phyloP scores from a whole-genome alignment of 1,140 invertebrate species.

The Patella vulgata region DNA sequence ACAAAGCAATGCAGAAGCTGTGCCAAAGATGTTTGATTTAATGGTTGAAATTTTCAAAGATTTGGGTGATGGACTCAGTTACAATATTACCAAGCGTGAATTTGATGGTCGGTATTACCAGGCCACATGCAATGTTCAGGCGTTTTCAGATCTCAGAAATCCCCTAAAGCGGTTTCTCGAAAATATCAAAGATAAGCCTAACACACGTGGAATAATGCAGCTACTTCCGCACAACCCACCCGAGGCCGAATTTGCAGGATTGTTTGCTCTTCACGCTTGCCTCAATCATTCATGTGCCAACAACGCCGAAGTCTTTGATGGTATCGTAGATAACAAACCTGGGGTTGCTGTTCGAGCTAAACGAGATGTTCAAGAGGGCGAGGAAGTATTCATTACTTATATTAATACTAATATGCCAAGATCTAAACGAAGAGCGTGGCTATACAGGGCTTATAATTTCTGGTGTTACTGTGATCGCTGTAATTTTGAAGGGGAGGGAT shows the following conservation, averaged over 20 bases:
- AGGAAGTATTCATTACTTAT: constrained; percentile 35
- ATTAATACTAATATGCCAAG: constrained; percentile 27
- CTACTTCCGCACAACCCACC: constrained; percentile 20
- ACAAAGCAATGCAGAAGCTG: constrained; percentile 21
- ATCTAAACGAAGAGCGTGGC: constrained; percentile 12
- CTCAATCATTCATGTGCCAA: constrained; percentile 53
- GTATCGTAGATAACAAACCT: constrained; percentile 29
- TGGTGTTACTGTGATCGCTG: constrained; percentile 49
- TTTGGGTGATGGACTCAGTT: constrained; percentile 28
- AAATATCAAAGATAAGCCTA: constrained; percentile 18
- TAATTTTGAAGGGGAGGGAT: constrained; percentile 46
- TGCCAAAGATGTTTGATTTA: constrained; percentile 43
- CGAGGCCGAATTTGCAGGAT: constrained; percentile 47
- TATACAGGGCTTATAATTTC: constrained; percentile 46
- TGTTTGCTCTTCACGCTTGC: constrained; percentile 50
- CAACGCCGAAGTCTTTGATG: constrained; percentile 40
- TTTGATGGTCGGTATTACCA: constrained; percentile 46
- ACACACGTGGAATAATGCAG: constrained; percentile 7
- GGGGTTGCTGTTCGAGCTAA: constrained; percentile 39
- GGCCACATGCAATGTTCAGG: constrained; percentile 45
- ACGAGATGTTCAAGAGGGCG: constrained; percentile 26
- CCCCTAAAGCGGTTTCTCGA: constrained; percentile 27
- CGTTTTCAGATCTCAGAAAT: constrained; percentile 42
- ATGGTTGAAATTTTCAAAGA: constrained; percentile 46
- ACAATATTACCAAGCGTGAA: constrained; percentile 45